A percentile compares a stretch with the other conserved stretches of the same genome.
Evolutionary conservation across 2,797 vertebrate genomes (phyloP).

Genomic region (Hipposideros larvatus): DNA sequence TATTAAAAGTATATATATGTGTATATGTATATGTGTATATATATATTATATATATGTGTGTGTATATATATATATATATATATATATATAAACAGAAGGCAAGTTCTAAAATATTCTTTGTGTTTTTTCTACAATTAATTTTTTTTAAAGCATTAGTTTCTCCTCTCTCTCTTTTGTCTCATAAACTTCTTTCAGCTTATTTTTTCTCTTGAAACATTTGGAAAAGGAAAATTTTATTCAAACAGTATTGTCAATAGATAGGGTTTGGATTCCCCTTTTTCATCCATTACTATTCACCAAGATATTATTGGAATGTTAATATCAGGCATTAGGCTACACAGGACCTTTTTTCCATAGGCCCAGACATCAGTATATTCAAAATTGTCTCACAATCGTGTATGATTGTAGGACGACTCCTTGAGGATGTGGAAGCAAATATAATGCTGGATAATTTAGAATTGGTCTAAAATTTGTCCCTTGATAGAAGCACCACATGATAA

Average conservation of each 20-base stretch:
- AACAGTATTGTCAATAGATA: neutral
- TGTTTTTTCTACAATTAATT: neutral
- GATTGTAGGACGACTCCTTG: neutral
- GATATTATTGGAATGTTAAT: neutral
- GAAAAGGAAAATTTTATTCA: neutral
- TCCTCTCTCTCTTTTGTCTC: neutral
- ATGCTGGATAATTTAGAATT: neutral
- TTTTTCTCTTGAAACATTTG: conserved; percentile 5
- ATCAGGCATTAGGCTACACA: neutral
- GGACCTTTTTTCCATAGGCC: neutral
- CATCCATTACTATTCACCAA: neutral
- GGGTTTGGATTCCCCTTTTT: neutral
- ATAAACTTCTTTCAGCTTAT: neutral
- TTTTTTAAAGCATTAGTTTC: neutral
- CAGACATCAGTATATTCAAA: neutral
- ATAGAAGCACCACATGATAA: neutral
- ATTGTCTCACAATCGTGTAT: neutral
- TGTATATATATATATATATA: no score
- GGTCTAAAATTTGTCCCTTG: neutral
- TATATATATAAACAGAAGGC: neutral
- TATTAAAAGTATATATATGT: neutral
- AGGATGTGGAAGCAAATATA: neutral
- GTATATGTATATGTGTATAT: neutral
- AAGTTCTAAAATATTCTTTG: neutral
- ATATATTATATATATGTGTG: no score